Base-by-base conservation (phyloP, 2,888 invertebrate genomes). In the Lasioglossum marginatum region DNA sequence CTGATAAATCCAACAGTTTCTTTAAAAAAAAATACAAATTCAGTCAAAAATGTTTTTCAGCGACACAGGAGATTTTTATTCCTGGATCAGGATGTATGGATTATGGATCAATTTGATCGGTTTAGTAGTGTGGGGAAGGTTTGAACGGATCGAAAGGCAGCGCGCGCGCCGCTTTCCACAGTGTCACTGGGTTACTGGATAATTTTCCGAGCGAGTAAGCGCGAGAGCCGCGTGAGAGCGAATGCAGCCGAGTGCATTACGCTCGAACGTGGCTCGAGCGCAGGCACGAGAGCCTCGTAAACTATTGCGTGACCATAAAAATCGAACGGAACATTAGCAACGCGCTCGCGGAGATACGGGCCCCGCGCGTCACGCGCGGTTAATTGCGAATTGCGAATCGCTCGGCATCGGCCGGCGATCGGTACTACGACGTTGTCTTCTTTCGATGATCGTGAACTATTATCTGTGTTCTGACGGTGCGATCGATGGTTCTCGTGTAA, bases 101-200 rank as follows among this genome's bases (percentile, higher is more conserved):
- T n/a, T 10, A 3, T 10, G 52, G n/a, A 57, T 57, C 12, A 12
- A n/a, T 57, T 57, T 12, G n/a, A 57, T 57, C 4, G 57, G 12
- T 12, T 4, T 4, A 57, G 12, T 3, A n/a, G 57, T n/a, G 57
- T 12, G 10, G 57, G 1, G 23, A 57, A n/a, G 57, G 57, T n/a
- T 57, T 4, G n/a, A 57, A 4, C 57, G 27, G 63, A 31, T 31
- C 16, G 63, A 63, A 63, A 63, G 43, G 71, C 31, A 10, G 16
- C 16, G 45, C 48, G 70, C 76, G 48, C 43, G 40, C 74, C 19
- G 68, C 81, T 81, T 86, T 86, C 88, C 90, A 86, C 88, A 89
- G 90, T 89, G 89, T 89, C 89, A 89, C 89, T 89, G 84, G 89
- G 89, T 89, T 89, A 89, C 79, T 89, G 81, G 89, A 89, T 90